Conservation (phyloP, 2,888 invertebrate genomes). For the Thumatha senex region DNA sequence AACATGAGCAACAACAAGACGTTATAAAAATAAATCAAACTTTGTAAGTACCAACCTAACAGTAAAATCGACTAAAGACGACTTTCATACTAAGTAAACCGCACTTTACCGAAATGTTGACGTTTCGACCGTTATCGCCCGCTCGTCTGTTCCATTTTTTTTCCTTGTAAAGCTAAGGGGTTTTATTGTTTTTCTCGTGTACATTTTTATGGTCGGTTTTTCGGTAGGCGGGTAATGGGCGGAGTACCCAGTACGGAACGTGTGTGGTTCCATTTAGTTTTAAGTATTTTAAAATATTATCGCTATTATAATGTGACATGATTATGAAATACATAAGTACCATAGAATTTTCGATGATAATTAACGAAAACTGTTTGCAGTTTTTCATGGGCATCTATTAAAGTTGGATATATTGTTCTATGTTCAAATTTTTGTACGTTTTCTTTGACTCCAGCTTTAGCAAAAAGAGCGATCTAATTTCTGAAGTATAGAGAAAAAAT, state of each 20-base stretch:
- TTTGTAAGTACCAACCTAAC: neutral
- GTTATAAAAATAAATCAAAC: neutral
- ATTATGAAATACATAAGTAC: neutral
- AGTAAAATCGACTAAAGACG: constrained; percentile 3
- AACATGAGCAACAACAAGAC: neutral
- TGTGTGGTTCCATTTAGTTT: constrained; percentile 49
- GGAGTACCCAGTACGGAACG: constrained; percentile 45
- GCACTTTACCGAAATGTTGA: constrained; percentile 27
- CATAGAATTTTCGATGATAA: neutral
- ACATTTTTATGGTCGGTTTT: constrained; percentile 66
- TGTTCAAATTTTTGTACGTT: too few species aligned
- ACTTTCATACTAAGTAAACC: constrained; percentile 6
- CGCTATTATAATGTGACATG: constrained; percentile 5
- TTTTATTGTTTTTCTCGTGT: constrained; percentile 73
- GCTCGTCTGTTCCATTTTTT: constrained; percentile 44
- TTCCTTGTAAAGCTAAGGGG: constrained; percentile 57
- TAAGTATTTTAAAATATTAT: constrained; percentile 16
- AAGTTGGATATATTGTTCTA: too few species aligned
- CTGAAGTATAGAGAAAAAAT: too few species aligned
- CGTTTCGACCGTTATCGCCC: constrained; percentile 32
- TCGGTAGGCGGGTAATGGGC: constrained; percentile 78
- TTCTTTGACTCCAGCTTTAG: too few species aligned
- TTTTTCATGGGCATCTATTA: too few species aligned
- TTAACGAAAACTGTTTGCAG: too few species aligned
- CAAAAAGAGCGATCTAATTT: too few species aligned